Base-by-base conservation (phyloP, 2,113 vertebrate species). In the Erythrolamprus reginae region DNA sequence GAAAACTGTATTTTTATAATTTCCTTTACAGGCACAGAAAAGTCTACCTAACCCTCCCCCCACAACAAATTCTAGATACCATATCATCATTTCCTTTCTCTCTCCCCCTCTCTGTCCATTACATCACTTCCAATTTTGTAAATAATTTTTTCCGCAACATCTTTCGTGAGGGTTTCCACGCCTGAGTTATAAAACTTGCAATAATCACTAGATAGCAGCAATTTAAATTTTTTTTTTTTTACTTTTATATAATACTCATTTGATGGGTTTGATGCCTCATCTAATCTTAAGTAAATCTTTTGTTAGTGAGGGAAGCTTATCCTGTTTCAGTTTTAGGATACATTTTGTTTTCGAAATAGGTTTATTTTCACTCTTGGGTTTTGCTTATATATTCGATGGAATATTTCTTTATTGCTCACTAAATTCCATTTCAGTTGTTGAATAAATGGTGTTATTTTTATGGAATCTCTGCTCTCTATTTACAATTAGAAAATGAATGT, bases 1-100 rank as follows among this genome's bases (percentile, higher is more conserved):
- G 82, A 55, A 90, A 84, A 13, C 19, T 26, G 48, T 6, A 19
- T 42, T 45, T 56, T 51, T 77, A 42, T 38, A 21, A 48, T 70
- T 52, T 70, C 33, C 50, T 65, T 96, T 95, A 93, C 95, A 95
- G 93, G 93, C 93, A 95, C 94, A 94, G 55, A 92, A 93, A 96
- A 96, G 93, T 95, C 93, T 96, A 42, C 92, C 96, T 95, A 94
- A 96, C 52, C 4, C 19, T 4, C 17, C 56, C 56, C 7, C 55
- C 53, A 21, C 19, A 94, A 94, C 95, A 92, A 94, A 94, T 84
- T 84, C 15, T 94, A 95, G 95, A 93, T 93, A 89, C 51, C 12
- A 15, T 52, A 17, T 95, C 92, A 93, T 95, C 92, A 87, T 94
- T 94, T 90, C 82, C 85, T 92, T 53, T 28, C 51, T 52, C 33